Evolutionary conservation across 2,888 invertebrate species (phyloP).

Genomic region (Elegia similella): DNA sequence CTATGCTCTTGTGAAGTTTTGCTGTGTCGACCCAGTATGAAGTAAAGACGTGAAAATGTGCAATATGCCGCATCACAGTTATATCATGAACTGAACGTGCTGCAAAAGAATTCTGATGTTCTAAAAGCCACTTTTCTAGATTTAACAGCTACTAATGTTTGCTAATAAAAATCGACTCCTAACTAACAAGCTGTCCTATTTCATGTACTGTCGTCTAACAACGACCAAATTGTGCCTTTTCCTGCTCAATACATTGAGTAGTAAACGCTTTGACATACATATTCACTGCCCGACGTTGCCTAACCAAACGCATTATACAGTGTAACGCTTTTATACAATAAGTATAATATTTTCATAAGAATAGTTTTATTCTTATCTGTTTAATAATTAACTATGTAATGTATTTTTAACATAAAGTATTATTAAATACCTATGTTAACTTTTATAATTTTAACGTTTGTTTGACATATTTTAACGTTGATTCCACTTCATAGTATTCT

Average conservation of each 20-base stretch:
- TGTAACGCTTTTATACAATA: not conserved
- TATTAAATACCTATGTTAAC: not conserved
- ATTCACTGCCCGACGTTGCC: conserved; percentile 15
- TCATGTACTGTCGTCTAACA: conserved; percentile 1
- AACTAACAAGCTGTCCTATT: not conserved
- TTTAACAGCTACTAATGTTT: too few species aligned
- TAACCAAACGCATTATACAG: conserved; percentile 8
- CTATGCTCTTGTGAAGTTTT: too few species aligned
- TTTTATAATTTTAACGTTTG: not conserved
- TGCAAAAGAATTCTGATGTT: too few species aligned
- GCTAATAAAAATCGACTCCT: not conserved
- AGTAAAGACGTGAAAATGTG: too few species aligned
- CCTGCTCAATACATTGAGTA: conserved; percentile 7
- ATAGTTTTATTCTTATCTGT: not conserved
- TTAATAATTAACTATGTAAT: not conserved
- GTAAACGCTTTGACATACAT: not conserved
- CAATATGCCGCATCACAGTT: too few species aligned
- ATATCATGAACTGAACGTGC: too few species aligned
- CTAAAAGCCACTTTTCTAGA: too few species aligned
- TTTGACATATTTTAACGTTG: not conserved
- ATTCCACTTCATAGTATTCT: conserved; percentile 1
- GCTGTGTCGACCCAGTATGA: too few species aligned
- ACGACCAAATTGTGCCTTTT: conserved; percentile 19
- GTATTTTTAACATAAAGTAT: not conserved
- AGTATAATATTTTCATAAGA: not conserved